phyloP scores from a whole-genome alignment of 1,140 invertebrate species.

The Chelonus insularis region DNA sequence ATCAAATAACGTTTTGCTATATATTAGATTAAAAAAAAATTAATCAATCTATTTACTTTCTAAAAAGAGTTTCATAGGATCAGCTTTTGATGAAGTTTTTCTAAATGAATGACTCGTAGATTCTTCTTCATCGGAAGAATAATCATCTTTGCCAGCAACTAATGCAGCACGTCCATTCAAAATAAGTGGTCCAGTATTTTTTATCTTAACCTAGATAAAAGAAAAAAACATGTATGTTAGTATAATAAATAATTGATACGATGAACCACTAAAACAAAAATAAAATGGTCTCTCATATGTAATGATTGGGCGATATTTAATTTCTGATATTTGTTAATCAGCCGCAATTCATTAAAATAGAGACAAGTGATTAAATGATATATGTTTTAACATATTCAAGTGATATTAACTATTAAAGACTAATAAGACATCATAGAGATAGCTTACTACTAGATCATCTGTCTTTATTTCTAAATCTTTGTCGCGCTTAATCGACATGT shows the following conservation, averaged over 20 bases:
- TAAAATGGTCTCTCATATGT: no score
- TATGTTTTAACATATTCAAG: conserved; percentile 21
- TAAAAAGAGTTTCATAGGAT: conserved; percentile 71
- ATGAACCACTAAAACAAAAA: background rate
- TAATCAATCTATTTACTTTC: conserved; percentile 62
- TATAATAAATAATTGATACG: conserved; percentile 20
- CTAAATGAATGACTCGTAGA: conserved; percentile 63
- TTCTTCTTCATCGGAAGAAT: conserved; percentile 72
- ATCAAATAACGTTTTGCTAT: background rate
- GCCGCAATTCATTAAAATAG: conserved; percentile 19
- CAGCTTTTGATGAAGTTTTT: conserved; percentile 60
- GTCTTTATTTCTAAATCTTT: conserved; percentile 65
- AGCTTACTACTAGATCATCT: conserved; percentile 65
- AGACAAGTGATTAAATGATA: background rate
- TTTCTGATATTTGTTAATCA: no score
- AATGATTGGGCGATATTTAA: conserved; percentile 11
- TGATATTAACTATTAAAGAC: conserved; percentile 39
- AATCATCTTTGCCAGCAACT: conserved; percentile 74
- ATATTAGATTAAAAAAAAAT: background rate
- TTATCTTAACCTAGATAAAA: conserved; percentile 60
- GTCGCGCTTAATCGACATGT: conserved; percentile 57
- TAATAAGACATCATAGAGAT: conserved; percentile 58
- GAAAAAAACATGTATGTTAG: conserved; percentile 36
- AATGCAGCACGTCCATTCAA: conserved; percentile 80
- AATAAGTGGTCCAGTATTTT: conserved; percentile 65